These are phyloP conservation scores for Manduca sexta DNA, from an alignment of 1,140 invertebrate genomes.

Conservation along the genomic window DNA sequence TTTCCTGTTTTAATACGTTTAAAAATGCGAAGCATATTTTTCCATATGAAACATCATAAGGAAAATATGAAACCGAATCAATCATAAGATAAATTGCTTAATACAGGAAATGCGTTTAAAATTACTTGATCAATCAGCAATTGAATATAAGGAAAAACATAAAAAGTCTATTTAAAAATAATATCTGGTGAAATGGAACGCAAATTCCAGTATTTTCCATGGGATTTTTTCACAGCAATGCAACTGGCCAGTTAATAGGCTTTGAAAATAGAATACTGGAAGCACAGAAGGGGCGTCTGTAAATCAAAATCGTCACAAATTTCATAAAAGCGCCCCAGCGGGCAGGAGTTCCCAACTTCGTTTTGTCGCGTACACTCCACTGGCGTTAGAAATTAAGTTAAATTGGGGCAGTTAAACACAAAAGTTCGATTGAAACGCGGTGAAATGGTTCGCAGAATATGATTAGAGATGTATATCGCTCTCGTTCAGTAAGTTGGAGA, in stretches of 20 bases:
- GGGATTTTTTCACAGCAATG: background rate
- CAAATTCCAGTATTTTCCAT: background rate
- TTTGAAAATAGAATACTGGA: background rate
- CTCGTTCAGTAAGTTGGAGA: no score
- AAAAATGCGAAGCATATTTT: no score
- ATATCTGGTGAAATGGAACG: background rate
- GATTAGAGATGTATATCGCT: no score
- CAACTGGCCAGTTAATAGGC: no score
- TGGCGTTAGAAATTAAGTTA: slow-evolving; percentile 4
- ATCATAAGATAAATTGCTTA: no score
- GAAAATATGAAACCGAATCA: no score
- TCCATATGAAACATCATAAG: no score
- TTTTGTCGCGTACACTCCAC: slow-evolving; percentile 8
- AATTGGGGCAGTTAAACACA: no score
- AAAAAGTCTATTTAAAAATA: background rate
- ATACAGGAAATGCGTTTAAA: no score
- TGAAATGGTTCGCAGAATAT: no score
- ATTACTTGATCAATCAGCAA: background rate
- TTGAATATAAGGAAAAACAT: background rate
- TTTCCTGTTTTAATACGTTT: no score
- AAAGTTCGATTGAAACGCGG: no score
- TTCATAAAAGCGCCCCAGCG: slow-evolving; percentile 6
- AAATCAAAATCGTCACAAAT: slow-evolving; percentile 6
- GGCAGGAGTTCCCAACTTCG: slow-evolving; percentile 14
- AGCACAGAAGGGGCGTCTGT: background rate